Evolutionary conservation across 1,140 invertebrate genomes (phyloP).

Genomic region (Physella acuta): DNA sequence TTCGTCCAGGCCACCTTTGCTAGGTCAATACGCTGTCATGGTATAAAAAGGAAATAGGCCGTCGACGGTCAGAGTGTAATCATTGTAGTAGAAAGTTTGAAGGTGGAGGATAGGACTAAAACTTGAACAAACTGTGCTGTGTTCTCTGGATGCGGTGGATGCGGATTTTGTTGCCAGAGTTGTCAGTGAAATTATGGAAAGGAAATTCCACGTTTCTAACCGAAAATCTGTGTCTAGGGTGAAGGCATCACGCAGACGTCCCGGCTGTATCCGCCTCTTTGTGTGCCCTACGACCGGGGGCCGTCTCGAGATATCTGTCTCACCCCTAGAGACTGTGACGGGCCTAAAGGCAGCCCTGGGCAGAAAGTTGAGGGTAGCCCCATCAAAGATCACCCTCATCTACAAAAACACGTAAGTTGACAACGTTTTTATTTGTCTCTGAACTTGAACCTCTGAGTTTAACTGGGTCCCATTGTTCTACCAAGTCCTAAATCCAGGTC

Average conservation of each 20-base stretch:
- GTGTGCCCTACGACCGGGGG: constrained; percentile 80
- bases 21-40: background rate
- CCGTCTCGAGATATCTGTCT: constrained; percentile 79
- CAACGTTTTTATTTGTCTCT: too few relatives aligned
- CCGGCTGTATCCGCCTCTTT: constrained; percentile 26
- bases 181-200: constrained; percentile 8
- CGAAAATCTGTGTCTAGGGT: constrained; percentile 1
- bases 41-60: constrained; percentile 1
- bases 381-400: constrained; percentile 87
- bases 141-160: background rate
- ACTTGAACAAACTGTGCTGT: background rate
- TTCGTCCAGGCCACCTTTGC: background rate
- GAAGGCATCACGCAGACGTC: background rate
- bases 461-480: too few relatives aligned
- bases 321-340: constrained; percentile 78
- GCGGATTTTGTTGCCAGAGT: background rate
- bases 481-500: too few relatives aligned
- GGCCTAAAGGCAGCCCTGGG: constrained; percentile 87
- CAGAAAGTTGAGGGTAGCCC: constrained; percentile 86
- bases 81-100: background rate
- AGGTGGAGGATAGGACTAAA: background rate
- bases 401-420: constrained; percentile 88
- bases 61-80: background rate
- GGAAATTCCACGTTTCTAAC: constrained; percentile 17
- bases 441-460: too few relatives aligned